Percentiles rank a stretch among this genome's conserved stretches.
These are phyloP conservation scores for Malaclemys terrapin DNA, from an alignment of 2,113 vertebrate genomes.

Conservation along the genomic window DNA sequence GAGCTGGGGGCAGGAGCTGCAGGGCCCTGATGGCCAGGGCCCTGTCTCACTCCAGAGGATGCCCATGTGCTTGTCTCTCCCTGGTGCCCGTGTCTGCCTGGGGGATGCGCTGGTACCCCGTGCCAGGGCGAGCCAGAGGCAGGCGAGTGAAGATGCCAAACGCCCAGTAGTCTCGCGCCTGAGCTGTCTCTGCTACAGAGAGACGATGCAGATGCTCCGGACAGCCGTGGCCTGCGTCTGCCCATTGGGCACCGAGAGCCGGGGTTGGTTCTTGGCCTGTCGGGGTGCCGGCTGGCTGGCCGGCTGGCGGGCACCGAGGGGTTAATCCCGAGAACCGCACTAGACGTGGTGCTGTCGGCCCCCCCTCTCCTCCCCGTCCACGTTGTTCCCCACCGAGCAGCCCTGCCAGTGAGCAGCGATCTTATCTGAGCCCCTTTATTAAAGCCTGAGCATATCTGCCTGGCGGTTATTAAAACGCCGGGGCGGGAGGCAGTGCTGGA, in stretches of 20 bases:
- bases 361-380: background rate
- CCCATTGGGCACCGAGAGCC: background rate
- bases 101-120: too few relatives aligned
- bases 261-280: too few relatives aligned
- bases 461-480: conserved; percentile 76
- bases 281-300: background rate
- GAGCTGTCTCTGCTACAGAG: too few relatives aligned
- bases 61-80: background rate
- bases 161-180: background rate
- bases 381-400: conserved; percentile 49
- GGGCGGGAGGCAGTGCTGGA: background rate
- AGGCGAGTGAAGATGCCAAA: background rate
- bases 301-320: background rate
- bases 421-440: conserved; percentile 77
- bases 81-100: background rate
- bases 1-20: background rate
- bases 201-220: too few relatives aligned
- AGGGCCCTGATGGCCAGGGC: background rate
- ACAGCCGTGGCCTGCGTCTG: too few relatives aligned
- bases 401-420: conserved; percentile 75
- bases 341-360: conserved; percentile 33
- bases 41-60: background rate
- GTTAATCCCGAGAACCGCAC: conserved; percentile 65
- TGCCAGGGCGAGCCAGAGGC: too few relatives aligned
- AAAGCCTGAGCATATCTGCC: conserved; percentile 75